These are phyloP conservation scores for Drosophila obscura DNA, from an alignment of 1,140 invertebrate species.

Conservation along the genomic window DNA sequence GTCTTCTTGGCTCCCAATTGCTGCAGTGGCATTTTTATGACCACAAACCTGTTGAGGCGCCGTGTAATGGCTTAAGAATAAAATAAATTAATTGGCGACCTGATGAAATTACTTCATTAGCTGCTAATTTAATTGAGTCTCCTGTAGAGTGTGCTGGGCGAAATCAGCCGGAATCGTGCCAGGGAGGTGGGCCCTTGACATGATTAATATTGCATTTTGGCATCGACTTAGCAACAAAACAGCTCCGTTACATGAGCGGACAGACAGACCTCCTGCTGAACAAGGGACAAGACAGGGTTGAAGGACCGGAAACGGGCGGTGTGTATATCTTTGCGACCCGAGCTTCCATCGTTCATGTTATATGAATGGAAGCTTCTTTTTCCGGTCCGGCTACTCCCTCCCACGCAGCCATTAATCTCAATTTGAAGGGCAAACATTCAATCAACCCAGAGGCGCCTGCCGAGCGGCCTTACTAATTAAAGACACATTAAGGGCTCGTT, in stretches of 20 bases:
- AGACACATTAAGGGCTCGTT: constrained; percentile 73
- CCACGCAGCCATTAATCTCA: constrained; percentile 62
- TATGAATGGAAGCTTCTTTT: constrained; percentile 47
- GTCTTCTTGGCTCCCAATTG: constrained; percentile 31
- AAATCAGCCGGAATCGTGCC: constrained; percentile 1
- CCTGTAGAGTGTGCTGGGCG: constrained; percentile 4
- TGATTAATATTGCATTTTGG: constrained; percentile 52
- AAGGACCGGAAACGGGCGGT: constrained; percentile 10
- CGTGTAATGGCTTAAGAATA: constrained; percentile 36
- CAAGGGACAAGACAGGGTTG: constrained; percentile 12
- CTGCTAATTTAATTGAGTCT: constrained; percentile 61
- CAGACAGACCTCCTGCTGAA: background rate
- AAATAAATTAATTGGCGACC: constrained; percentile 49
- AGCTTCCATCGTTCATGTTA: constrained; percentile 57
- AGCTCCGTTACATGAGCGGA: background rate
- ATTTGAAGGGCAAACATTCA: constrained; percentile 70
- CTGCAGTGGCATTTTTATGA: constrained; percentile 53
- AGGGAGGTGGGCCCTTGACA: constrained; percentile 4
- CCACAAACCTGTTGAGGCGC: constrained; percentile 60
- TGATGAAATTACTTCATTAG: constrained; percentile 64
- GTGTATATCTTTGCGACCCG: constrained; percentile 3
- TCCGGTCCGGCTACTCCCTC: constrained; percentile 21
- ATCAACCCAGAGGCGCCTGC: constrained; percentile 53
- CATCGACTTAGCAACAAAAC: constrained; percentile 22
- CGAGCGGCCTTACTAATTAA: constrained; percentile 62